Base-by-base conservation (phyloP, 2,113 vertebrate species). In the Toxotes chatareus region DNA sequence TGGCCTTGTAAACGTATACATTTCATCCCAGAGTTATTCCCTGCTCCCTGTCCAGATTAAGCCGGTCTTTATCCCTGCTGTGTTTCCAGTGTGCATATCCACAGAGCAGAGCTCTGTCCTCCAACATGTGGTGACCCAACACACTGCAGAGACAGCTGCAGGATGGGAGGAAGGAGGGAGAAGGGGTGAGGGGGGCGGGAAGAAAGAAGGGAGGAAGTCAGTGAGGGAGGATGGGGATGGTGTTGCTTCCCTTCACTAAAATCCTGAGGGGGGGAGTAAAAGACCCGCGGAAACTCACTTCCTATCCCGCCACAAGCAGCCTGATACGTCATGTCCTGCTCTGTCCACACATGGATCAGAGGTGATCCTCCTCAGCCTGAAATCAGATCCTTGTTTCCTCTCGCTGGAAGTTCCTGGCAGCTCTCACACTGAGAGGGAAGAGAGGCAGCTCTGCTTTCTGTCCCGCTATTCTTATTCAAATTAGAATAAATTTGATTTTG, bases 121-220 rank as follows among this genome's bases (percentile, higher is more conserved):
- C 67, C 79, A 83, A 90, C 89, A 90, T 85, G 92, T 93, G 91
- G 86, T 76, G 85, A 89, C 79, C 85, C 70, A 60, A 56, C 73
- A 78, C 60, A 27, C 78, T 67, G 76, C 84, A 83, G 73, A 85
- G 77, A 90, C 93, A 94, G 92, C 93, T 93, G 93, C 91, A 88
- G 87, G 75, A 84, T 85, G 73, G 23, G 60, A 74, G 86, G 63
- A 40, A 56, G 61, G 60, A 5, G 62, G 36, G 62, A 19, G 36
- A 19, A 36, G 27, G 27, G 27, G 36, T n/a, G 40, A 65, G 79
- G 60, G 74, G 21, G 68, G 2, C 64, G 69, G 87, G 62, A 71
- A 88, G 77, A 84, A 84, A 75, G 60, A 84, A 65, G 78, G 77
- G 72, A 73, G 84, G 76, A 86, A 88, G 83, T 70, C 72, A 55